Percentiles rank a stretch among this genome's conserved stretches.
Conservation (phyloP, 2,888 invertebrate genomes). For the Orchestes rusci region DNA sequence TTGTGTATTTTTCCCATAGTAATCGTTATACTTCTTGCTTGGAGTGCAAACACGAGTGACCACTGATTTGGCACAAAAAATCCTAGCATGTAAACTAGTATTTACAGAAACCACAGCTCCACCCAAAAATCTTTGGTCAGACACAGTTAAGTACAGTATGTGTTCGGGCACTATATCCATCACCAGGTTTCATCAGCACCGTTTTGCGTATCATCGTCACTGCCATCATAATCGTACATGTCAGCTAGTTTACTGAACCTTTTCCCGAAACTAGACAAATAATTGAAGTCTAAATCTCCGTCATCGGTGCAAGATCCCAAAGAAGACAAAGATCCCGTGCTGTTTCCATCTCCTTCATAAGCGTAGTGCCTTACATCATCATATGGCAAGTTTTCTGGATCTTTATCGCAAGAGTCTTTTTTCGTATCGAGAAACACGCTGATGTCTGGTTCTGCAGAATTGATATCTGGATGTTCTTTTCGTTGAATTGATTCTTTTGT, state of each 20-base stretch:
- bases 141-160: conserved; percentile 34
- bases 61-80: too few relatives aligned
- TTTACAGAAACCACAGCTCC: conserved; percentile 27
- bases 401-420: conserved; percentile 83
- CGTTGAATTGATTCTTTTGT: conserved; percentile 38
- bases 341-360: conserved; percentile 93
- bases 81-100: conserved; percentile 14
- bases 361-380: conserved; percentile 97
- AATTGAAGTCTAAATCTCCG: conserved; percentile 83
- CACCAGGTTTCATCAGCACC: conserved; percentile 81
- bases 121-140: conserved; percentile 38
- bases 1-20: too few relatives aligned
- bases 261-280: conserved; percentile 92
- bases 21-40: too few relatives aligned
- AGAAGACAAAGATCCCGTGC: conserved; percentile 85
- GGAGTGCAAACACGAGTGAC: too few relatives aligned
- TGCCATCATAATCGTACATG: conserved; percentile 87
- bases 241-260: conserved; percentile 89
- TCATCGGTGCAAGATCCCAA: conserved; percentile 66
- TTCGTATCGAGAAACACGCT: conserved; percentile 86
- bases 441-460: conserved; percentile 59
- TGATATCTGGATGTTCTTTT: conserved; percentile 51
- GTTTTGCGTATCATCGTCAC: conserved; percentile 72
- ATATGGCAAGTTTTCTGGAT: conserved; percentile 84
- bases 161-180: conserved; percentile 38